A percentile compares a stretch with the other conserved stretches of the same genome.
These are phyloP conservation scores for Acutogordius australiensis DNA, from an alignment of 2,888 invertebrate species.

Conservation along the genomic window DNA sequence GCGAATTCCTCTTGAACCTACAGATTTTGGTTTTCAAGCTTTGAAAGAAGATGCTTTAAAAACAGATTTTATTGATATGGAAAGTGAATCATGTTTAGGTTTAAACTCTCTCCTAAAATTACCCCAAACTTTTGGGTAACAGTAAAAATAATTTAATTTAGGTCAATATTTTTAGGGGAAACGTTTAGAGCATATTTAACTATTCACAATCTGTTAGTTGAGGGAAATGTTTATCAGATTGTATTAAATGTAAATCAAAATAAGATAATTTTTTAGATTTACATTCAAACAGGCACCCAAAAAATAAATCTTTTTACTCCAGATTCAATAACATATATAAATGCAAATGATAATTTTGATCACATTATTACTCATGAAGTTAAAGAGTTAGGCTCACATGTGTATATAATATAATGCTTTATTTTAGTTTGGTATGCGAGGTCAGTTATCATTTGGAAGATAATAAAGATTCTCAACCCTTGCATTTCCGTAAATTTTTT, in stretches of 20 bases:
- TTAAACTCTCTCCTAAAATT: neutral
- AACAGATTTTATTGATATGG: neutral
- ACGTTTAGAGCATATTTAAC: conserved; percentile 6
- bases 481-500: conserved; percentile 77
- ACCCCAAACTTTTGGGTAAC: conserved; percentile 7
- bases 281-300: conserved; percentile 9
- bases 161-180: conserved; percentile 7
- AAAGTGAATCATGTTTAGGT: neutral
- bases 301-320: conserved; percentile 20
- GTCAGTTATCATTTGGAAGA: conserved; percentile 65
- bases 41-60: neutral
- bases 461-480: conserved; percentile 36
- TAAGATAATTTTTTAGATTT: neutral
- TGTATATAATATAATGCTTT: conserved; percentile 31
- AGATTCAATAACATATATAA: conserved; percentile 28
- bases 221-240: neutral
- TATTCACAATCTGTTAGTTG: neutral
- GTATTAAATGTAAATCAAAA: neutral
- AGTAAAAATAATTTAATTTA: neutral
- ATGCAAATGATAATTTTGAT: conserved; percentile 55
- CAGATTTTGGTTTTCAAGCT: neutral
- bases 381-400: conserved; percentile 90
- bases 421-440: conserved; percentile 55
- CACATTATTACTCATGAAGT: conserved; percentile 92
- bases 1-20: neutral